Conservation (phyloP, 2,113 vertebrate genomes). For the Okapia johnstoni region DNA sequence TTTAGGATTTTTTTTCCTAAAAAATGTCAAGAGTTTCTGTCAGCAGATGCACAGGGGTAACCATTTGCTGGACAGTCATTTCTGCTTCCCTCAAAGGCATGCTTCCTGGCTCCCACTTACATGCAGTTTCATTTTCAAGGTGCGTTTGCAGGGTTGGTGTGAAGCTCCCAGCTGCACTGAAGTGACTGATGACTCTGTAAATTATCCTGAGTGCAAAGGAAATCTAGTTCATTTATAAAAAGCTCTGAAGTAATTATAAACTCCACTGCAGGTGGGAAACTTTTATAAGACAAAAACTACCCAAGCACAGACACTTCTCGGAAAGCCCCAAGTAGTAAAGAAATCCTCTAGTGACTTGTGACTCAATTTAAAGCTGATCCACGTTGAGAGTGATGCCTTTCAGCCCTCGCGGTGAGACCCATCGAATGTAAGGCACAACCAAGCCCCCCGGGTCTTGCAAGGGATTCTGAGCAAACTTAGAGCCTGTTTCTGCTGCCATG, state of each 20-base stretch:
- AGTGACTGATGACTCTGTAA: neutral
- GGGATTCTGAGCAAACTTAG: neutral
- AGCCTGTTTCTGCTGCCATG: neutral
- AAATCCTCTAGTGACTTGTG: neutral
- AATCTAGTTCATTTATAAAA: slow-evolving; percentile 1
- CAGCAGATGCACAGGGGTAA: neutral
- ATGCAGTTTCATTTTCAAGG: slow-evolving; percentile 36
- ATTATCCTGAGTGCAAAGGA: slow-evolving; percentile 18
- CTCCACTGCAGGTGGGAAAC: neutral
- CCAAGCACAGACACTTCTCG: neutral
- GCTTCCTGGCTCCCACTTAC: neutral
- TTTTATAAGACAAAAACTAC: slow-evolving; percentile 1
- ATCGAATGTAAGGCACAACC: neutral
- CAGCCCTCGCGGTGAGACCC: neutral
- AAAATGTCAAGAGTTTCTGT: neutral
- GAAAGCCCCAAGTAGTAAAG: neutral
- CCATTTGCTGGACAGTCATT: neutral
- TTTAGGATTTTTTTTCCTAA: neutral
- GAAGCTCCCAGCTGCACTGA: neutral
- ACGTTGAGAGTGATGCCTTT: fast-evolving
- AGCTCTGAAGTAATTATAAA: neutral
- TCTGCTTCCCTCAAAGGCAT: neutral
- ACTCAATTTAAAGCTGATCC: neutral
- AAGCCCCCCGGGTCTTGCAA: neutral
- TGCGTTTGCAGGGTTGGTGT: neutral